These are phyloP conservation scores for Martes martes DNA, from an alignment of 2,113 vertebrate species.

Conservation along the genomic window DNA sequence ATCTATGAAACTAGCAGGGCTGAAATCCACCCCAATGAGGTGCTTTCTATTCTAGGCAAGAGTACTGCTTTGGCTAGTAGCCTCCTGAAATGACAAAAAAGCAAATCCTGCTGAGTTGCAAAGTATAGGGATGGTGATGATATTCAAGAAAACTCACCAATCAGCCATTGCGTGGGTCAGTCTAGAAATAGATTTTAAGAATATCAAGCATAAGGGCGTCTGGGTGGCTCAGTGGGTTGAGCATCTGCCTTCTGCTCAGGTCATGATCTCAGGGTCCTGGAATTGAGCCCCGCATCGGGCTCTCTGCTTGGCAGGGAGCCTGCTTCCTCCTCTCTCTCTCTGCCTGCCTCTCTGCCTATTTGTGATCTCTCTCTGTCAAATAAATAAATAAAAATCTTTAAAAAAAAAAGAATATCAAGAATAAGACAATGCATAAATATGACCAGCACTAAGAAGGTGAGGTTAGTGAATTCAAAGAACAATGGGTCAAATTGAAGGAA, in stretches of 20 bases:
- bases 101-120: not conserved
- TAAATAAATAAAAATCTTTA: too few relatives aligned
- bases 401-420: not conserved
- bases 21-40: not conserved
- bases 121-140: too few relatives aligned
- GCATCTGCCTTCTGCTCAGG: too few relatives aligned
- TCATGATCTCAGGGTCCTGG: too few relatives aligned
- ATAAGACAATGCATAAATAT: not conserved
- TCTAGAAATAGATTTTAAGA: not conserved
- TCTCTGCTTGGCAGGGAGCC: too few relatives aligned
- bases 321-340: too few relatives aligned
- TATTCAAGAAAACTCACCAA: not conserved
- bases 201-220: not conserved
- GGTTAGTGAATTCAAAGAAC: not conserved
- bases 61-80: not conserved
- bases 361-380: too few relatives aligned
- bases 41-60: not conserved
- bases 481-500: not conserved
- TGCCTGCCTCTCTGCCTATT: too few relatives aligned
- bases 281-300: too few relatives aligned
- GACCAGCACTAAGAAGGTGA: rapidly evolving
- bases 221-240: too few relatives aligned
- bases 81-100: not conserved
- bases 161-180: not conserved
- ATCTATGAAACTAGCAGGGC: too few relatives aligned